Percentiles rank a stretch among this genome's conserved stretches.
phyloP scores from a whole-genome alignment of 2,888 invertebrate species.

The Keiferia lycopersicella region DNA sequence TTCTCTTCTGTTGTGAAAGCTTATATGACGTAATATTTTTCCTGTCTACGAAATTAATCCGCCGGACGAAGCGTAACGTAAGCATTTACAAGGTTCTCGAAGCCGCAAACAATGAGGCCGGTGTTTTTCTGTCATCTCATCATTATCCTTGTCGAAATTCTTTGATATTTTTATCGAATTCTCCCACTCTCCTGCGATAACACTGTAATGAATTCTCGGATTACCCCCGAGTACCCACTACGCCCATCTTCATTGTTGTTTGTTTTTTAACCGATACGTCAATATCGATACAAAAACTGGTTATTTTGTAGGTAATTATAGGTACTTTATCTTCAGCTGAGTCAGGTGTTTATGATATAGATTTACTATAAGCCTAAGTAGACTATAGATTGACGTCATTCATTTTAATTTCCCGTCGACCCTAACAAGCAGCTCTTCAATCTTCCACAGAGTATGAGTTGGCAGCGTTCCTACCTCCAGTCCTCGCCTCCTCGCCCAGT shows the following conservation, averaged over 20 bases:
- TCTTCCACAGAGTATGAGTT: constrained; percentile 63
- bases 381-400: constrained; percentile 31
- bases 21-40: constrained; percentile 6
- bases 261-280: constrained; percentile 7
- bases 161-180: constrained; percentile 25
- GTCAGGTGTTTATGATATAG: background rate
- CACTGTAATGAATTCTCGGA: constrained; percentile 29
- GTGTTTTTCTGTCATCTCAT: constrained; percentile 20
- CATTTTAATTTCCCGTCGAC: constrained; percentile 47
- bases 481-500: constrained; percentile 58
- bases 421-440: constrained; percentile 63
- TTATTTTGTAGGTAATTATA: background rate
- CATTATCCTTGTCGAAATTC: constrained; percentile 21
- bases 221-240: constrained; percentile 20
- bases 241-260: background rate
- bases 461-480: constrained; percentile 60
- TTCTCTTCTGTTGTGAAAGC: background rate
- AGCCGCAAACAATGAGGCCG: background rate
- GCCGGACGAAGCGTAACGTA: background rate
- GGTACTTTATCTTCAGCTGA: background rate
- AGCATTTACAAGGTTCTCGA: constrained; percentile 11
- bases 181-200: constrained; percentile 17
- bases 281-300: background rate
- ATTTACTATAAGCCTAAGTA: background rate
- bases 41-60: constrained; percentile 1